Percentiles rank a stretch among this genome's conserved stretches.
These are phyloP conservation scores for Pteruthius melanotis DNA, from an alignment of 2,113 vertebrate genomes.

Conservation along the genomic window DNA sequence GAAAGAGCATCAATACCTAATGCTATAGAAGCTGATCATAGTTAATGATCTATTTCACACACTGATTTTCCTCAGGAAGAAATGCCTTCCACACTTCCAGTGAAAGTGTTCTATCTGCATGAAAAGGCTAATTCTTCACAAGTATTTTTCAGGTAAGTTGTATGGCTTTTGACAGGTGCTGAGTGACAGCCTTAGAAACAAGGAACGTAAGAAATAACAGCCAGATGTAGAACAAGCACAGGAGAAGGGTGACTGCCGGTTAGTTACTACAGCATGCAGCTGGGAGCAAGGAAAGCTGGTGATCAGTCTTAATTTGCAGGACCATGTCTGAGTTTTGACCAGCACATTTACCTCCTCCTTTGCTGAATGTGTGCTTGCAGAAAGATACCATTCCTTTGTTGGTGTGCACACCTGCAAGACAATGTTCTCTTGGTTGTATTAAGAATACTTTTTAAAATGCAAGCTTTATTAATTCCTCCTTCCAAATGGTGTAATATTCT, in stretches of 20 bases:
- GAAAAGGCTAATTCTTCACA: neutral
- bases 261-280: neutral
- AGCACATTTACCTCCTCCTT: neutral
- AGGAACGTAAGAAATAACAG: neutral
- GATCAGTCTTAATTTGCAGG: neutral
- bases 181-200: neutral
- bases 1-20: neutral
- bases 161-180: neutral
- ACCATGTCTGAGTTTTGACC: neutral
- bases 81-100: neutral
- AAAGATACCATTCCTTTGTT: neutral
- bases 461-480: neutral
- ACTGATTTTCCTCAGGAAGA: neutral
- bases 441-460: neutral
- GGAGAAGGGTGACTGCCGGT: neutral
- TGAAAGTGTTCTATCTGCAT: neutral
- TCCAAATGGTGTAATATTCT: neutral
- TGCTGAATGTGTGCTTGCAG: neutral
- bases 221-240: neutral
- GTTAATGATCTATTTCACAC: neutral
- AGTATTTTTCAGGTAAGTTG: neutral
- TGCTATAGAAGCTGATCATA: neutral
- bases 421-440: neutral
- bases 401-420: neutral
- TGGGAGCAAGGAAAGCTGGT: neutral